Evolutionary conservation across 2,888 invertebrate genomes (phyloP), one percentile per base, ranked within the genome.

Genomic region (Trichogramma evanescens): DNA sequence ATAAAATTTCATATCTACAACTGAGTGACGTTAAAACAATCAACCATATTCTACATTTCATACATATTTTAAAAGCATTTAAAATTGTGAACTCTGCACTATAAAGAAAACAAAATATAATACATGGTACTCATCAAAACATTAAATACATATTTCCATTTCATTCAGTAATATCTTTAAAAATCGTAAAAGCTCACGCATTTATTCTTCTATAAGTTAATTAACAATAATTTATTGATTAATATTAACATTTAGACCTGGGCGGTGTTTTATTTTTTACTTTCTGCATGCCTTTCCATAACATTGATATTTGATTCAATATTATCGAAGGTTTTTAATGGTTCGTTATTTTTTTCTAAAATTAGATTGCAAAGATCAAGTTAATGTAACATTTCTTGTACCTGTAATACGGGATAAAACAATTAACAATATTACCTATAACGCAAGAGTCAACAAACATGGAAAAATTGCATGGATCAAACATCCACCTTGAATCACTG

Each of bases 181-280:
- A 60, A 52, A 63, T 60, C 57, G 26, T 45, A 51, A 58, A 60
- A 60, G 55, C 45, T 45, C 42, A 54, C 49, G 46, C 49, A 58
- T 53, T 54, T 7, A 54, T 46, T 9, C 9, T 26, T 26, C 26
- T 26, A 26, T 26, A 26, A 26, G 26, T 26, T 26, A 26, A 26
- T 26, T 10, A 41, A 45, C 6, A 41, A 45, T 50, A 13, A 53
- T 58, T 43, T 50, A 13, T n/a, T 59, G 49, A 9, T 58, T 54
- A 58, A 8, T 58, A 45, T n/a, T 51, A 53, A 54, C 26, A 41
- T 54, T 58, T 55, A 61, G 38, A 58, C 54, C 61, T 59, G 61
- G 58, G 60, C 53, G 55, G 60, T 61, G 56, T 56, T 58, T 61
- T 46, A 26, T 13, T 50, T 46, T 9, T 62, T 60, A 58, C 55